These are phyloP conservation scores for Dendrolimus pini DNA, from an alignment of 2,888 invertebrate species.

Conservation along the genomic window DNA sequence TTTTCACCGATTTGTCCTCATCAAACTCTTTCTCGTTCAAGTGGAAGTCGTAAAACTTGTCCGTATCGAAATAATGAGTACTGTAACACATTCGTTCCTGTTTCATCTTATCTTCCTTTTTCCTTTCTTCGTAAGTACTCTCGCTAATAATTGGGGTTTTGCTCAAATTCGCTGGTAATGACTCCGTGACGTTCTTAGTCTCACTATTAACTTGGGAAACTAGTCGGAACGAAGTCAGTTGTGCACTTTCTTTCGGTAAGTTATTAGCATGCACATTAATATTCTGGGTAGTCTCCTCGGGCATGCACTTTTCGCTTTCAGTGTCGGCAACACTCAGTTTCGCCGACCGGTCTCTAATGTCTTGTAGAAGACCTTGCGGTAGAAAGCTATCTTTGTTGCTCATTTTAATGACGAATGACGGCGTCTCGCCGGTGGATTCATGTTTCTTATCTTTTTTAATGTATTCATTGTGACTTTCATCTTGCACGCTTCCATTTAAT, in stretches of 20 bases:
- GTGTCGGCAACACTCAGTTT: conserved; percentile 67
- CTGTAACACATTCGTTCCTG: conserved; percentile 62
- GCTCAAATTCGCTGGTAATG: conserved; percentile 37
- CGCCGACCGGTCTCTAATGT: conserved; percentile 80
- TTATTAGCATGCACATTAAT: conserved; percentile 64
- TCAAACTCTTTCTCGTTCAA: conserved; percentile 83
- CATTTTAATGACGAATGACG: conserved; percentile 44
- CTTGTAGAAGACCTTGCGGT: conserved; percentile 81
- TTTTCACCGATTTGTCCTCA: conserved; percentile 51
- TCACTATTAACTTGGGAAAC: conserved; percentile 68
- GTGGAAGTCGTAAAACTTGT: conserved; percentile 89
- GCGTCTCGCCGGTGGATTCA: conserved; percentile 49
- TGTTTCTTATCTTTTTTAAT: conserved; percentile 59
- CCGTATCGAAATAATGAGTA: conserved; percentile 81
- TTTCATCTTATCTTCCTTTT: conserved; percentile 68
- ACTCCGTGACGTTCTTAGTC: conserved; percentile 45
- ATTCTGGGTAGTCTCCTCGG: conserved; percentile 57
- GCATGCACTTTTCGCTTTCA: conserved; percentile 55
- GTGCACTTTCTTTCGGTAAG: conserved; percentile 63
- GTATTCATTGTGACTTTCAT: conserved; percentile 65
- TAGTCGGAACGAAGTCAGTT: conserved; percentile 70
- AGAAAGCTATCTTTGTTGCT: conserved; percentile 72
- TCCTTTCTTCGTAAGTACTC: conserved; percentile 81
- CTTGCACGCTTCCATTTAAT: conserved; percentile 72
- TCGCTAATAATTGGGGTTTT: conserved; percentile 77